Base-by-base conservation (phyloP, 2,797 vertebrate genomes). In the Falco naumanni region DNA sequence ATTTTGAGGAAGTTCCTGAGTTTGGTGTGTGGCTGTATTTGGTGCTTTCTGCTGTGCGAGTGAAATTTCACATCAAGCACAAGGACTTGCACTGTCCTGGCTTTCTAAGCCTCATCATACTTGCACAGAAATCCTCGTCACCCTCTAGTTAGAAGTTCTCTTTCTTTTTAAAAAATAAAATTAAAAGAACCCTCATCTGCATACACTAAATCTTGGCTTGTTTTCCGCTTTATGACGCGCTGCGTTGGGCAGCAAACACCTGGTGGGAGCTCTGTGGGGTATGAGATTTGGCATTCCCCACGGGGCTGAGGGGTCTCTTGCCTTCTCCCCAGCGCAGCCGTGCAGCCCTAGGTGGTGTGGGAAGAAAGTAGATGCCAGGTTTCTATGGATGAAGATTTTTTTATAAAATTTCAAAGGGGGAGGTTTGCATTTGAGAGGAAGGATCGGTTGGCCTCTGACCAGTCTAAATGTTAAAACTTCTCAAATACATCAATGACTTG, bases 311-410 rank as follows among this genome's bases (percentile, higher is more conserved):
- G 51, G 11, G 34, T n/a, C 54, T 45, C 43, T 17, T 45, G 43
- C 43, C 43, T 43, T 16, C 43, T 43, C 15, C 43, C 43, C 43
- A 43, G 17, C 43, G 72, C 11, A 19, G 39, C 37, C 10, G 37
- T 4, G 5, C 4, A 25, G 60, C 39, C 19, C 1, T 45, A 3
- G 14, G 13, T 3, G 6, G 6, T 7, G 7, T 9, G 61, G 34
- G 41, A 17, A 66, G 68, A 26, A 11, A 24, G 53, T 2, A 13
- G 33, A 16, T 33, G 31, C 24, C 24, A 7, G 43, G 4, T 25
- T 59, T 31, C 56, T 6, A 33, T 28, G 8, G 47, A 10, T 28
- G 29, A 14, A 13, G 7, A 28, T 24, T 56, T 45, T 29, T 65
- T 16, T 9, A 26, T 15, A 45, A 8, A 39, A 18, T n/a, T 68